phyloP scores from a whole-genome alignment of 1,140 invertebrate species.

The Triops cancriformis region DNA sequence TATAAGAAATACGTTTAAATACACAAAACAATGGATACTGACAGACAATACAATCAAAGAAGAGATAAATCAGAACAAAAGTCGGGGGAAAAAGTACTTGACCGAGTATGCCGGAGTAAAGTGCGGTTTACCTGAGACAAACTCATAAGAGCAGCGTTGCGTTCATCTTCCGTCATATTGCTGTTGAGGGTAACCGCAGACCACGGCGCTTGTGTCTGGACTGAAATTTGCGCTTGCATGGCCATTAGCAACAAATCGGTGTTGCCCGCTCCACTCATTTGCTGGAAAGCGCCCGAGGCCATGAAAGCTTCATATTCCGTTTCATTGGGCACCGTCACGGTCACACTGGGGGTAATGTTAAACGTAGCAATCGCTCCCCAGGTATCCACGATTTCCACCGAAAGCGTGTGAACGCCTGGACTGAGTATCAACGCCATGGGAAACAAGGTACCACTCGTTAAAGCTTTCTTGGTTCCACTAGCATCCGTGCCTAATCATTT shows the following conservation, averaged over 20 bases:
- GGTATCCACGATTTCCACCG: conserved; percentile 27
- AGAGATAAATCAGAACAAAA: too few relatives aligned
- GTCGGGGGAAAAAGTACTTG: too few relatives aligned
- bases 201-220: conserved; percentile 21
- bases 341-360: not conserved
- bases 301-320: not conserved
- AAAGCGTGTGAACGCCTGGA: conserved; percentile 24
- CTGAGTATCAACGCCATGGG: conserved; percentile 23
- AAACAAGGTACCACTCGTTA: conserved; percentile 7
- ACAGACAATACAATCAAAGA: too few relatives aligned
- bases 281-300: not conserved
- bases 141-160: not conserved
- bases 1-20: too few relatives aligned
- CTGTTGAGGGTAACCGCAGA: not conserved
- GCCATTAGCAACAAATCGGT: conserved; percentile 28
- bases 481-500: not conserved
- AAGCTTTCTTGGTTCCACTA: not conserved
- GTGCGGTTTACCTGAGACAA: conserved; percentile 11
- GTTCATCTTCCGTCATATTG: not conserved
- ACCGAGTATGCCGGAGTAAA: not conserved
- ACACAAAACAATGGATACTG: too few relatives aligned
- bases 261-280: conserved; percentile 25
- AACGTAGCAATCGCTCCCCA: conserved; percentile 26
- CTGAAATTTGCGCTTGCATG: conserved; percentile 21
- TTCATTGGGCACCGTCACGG: not conserved